A percentile compares a stretch with the other conserved stretches of the same genome.
phyloP scores from a whole-genome alignment of 64 coral and sea anemone genomes.

The Hydrozoanthus tunicans region DNA sequence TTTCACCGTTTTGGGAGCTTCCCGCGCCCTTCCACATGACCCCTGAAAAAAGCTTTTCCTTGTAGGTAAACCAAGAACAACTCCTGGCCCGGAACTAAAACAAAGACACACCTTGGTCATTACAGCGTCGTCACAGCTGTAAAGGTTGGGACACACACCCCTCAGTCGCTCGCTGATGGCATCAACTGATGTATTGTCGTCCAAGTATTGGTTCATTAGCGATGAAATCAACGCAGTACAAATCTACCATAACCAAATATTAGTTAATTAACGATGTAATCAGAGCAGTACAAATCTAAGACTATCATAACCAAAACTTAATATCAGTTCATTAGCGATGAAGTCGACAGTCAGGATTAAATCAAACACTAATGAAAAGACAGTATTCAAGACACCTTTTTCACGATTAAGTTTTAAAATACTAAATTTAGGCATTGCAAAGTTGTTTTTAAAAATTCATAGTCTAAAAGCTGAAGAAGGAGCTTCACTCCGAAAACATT shows the following conservation, averaged over 20 bases:
- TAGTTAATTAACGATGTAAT: not conserved
- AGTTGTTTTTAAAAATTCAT: too few species aligned
- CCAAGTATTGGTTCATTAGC: slow-evolving; percentile 81
- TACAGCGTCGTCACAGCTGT: slow-evolving; percentile 84
- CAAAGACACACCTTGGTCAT: slow-evolving; percentile 71
- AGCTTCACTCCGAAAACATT: too few species aligned
- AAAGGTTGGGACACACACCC: slow-evolving; percentile 79
- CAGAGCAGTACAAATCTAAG: not conserved
- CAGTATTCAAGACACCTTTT: too few species aligned
- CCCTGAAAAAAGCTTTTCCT: not conserved
- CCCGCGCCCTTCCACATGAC: not conserved
- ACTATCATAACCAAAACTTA: not conserved
- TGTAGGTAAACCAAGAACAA: not conserved
- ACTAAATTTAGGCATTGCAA: too few species aligned
- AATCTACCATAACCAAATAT: slow-evolving; percentile 42
- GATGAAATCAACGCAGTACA: slow-evolving; percentile 85
- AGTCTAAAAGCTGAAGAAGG: too few species aligned
- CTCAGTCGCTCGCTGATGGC: slow-evolving; percentile 85
- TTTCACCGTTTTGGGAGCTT: too few species aligned
- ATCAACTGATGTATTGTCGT: slow-evolving; percentile 90
- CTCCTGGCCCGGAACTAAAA: not conserved
- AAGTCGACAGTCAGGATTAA: too few species aligned
- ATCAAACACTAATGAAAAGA: too few species aligned
- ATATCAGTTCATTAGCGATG: not conserved
- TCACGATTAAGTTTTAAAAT: too few species aligned